Conservation (phyloP, 2,797 vertebrate species). For the Calcarius lapponicus region DNA sequence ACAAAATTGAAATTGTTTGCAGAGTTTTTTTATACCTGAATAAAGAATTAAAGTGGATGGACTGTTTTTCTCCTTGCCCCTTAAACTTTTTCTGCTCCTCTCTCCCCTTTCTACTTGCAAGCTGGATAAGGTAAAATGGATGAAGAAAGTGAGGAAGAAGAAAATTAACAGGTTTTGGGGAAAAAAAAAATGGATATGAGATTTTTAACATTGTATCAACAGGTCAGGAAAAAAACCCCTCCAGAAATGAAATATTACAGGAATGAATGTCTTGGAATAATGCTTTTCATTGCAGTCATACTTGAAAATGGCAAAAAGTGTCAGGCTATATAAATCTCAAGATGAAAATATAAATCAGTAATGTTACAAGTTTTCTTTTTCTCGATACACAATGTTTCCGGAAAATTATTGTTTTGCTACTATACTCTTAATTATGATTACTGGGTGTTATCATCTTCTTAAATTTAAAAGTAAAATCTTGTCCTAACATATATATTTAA, state of each 20-base stretch:
- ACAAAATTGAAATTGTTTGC: slow-evolving; percentile 10
- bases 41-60: not conserved
- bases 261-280: not conserved
- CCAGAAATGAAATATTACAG: not conserved
- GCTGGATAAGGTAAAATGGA: not conserved
- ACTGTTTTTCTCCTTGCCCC: not conserved
- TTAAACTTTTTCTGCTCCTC: not conserved
- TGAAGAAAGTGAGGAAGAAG: not conserved
- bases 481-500: not conserved
- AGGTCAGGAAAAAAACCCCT: not conserved
- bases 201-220: not conserved
- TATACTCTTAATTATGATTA: not conserved
- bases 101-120: not conserved
- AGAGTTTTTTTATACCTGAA: not conserved
- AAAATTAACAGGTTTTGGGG: not conserved
- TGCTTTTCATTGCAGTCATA: not conserved
- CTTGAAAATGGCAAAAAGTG: not conserved
- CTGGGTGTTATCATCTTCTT: not conserved
- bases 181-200: not conserved
- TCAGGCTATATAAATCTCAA: not conserved
- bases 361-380: not conserved
- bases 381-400: not conserved
- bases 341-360: not conserved
- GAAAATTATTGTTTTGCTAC: not conserved
- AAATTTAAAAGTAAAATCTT: not conserved